phyloP scores from a whole-genome alignment of 2,888 invertebrate species.

The Masnerella sp. region DNA sequence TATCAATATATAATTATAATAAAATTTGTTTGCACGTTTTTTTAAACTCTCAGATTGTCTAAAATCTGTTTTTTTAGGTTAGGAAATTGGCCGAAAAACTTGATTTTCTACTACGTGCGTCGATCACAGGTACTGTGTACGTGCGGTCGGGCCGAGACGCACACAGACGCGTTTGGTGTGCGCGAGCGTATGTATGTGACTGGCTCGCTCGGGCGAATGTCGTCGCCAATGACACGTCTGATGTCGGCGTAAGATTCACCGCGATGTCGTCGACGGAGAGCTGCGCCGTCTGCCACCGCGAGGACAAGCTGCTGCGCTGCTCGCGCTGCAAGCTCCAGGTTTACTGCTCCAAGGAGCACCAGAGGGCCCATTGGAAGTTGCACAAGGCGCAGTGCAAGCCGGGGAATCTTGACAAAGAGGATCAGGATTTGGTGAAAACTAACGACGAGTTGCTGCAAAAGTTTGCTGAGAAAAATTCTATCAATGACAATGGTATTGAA shows the following conservation, averaged over 20 bases:
- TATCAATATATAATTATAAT: too few relatives aligned
- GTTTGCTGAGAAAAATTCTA: slow-evolving; percentile 22
- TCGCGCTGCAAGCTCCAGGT: slow-evolving; percentile 85
- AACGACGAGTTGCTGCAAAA: slow-evolving; percentile 23
- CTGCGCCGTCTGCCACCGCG: slow-evolving; percentile 82
- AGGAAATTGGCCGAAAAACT: too few relatives aligned
- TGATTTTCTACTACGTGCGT: too few relatives aligned
- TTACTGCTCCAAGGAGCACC: slow-evolving; percentile 90
- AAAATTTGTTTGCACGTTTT: too few relatives aligned
- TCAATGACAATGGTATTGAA: slow-evolving; percentile 42
- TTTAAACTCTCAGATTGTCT: too few relatives aligned
- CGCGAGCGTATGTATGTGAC: slow-evolving; percentile 30
- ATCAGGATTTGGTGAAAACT: too few relatives aligned
- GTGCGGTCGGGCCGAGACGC: not conserved
- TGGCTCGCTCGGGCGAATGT: slow-evolving; percentile 39
- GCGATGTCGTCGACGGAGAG: slow-evolving; percentile 23
- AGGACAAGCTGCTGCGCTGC: slow-evolving; percentile 84
- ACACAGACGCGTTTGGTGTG: not conserved
- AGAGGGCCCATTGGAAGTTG: slow-evolving; percentile 87
- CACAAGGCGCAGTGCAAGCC: slow-evolving; percentile 80
- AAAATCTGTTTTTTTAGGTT: too few relatives aligned
- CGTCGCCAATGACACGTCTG: slow-evolving; percentile 53
- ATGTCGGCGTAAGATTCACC: not conserved
- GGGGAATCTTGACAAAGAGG: too few relatives aligned
- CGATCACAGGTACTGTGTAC: too few relatives aligned